Evolutionary conservation across 2,113 vertebrate genomes (phyloP).

Genomic region (Camelus dromedarius): DNA sequence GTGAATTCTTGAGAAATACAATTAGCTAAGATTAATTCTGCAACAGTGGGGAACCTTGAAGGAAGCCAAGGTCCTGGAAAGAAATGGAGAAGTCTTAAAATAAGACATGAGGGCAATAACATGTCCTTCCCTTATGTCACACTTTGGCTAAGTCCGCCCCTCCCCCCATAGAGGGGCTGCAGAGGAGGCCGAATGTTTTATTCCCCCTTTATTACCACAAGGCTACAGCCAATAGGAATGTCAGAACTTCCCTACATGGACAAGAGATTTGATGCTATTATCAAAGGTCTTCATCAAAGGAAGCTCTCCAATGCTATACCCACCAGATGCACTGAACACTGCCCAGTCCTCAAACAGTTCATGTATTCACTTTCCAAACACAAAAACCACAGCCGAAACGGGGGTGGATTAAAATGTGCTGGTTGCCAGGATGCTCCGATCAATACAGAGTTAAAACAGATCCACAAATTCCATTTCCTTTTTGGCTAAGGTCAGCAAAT

Average conservation of each 20-base stretch:
- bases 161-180: accelerated
- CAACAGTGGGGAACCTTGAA: not conserved
- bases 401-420: not conserved
- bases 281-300: not conserved
- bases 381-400: not conserved
- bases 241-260: not conserved
- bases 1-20: not conserved
- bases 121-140: not conserved
- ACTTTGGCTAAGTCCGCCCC: not conserved
- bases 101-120: too few relatives aligned
- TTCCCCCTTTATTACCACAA: not conserved
- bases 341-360: not conserved
- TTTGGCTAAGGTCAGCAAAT: slow-evolving; percentile 10
- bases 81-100: not conserved
- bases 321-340: not conserved
- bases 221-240: not conserved
- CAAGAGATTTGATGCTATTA: not conserved
- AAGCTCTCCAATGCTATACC: not conserved
- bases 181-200: not conserved
- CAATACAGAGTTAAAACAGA: slow-evolving; percentile 41
- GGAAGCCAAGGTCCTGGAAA: not conserved
- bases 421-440: not conserved
- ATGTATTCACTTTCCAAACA: not conserved
- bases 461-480: not conserved
- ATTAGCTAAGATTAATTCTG: not conserved